phyloP scores from a whole-genome alignment of 1,140 invertebrate species.

The Bombus balteatus region DNA sequence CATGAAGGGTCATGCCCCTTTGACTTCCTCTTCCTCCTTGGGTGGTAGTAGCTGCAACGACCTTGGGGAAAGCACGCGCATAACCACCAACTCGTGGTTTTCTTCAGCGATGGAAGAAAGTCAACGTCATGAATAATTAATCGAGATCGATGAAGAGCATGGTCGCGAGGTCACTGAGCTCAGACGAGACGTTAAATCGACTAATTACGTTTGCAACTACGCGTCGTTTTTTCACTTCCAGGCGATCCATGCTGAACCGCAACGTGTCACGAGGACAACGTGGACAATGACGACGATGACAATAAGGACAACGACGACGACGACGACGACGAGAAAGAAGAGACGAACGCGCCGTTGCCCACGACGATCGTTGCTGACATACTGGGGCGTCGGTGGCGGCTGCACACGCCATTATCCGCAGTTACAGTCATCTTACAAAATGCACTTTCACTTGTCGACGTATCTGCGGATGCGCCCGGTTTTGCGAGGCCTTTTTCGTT shows the following conservation, averaged over 20 bases:
- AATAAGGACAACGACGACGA: background rate
- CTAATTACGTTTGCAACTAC: conserved; percentile 6
- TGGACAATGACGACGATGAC: conserved; percentile 3
- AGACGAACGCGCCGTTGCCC: conserved; percentile 29
- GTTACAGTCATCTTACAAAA: conserved; percentile 65
- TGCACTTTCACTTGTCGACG: conserved; percentile 75
- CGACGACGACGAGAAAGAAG: conserved; percentile 13
- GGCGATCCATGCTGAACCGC: background rate
- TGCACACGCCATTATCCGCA: conserved; percentile 53
- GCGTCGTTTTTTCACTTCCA: background rate
- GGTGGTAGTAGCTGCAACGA: background rate
- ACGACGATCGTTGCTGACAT: conserved; percentile 40
- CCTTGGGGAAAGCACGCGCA: conserved; percentile 52
- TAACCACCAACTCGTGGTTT: conserved; percentile 42
- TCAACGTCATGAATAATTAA: conserved; percentile 56
- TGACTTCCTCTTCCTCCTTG: conserved; percentile 40
- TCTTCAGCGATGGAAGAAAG: conserved; percentile 19
- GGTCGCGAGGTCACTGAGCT: conserved; percentile 21
- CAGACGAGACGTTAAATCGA: conserved; percentile 13
- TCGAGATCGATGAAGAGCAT: conserved; percentile 21
- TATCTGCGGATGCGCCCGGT: conserved; percentile 69
- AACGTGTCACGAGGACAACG: conserved; percentile 8
- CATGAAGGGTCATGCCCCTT: conserved; percentile 19
- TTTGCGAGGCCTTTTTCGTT: conserved; percentile 53
- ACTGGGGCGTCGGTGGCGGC: conserved; percentile 51